A percentile compares a stretch with the other conserved stretches of the same genome.
phyloP scores from a whole-genome alignment of 1,140 invertebrate species.

The Sminthurides bifidus region DNA sequence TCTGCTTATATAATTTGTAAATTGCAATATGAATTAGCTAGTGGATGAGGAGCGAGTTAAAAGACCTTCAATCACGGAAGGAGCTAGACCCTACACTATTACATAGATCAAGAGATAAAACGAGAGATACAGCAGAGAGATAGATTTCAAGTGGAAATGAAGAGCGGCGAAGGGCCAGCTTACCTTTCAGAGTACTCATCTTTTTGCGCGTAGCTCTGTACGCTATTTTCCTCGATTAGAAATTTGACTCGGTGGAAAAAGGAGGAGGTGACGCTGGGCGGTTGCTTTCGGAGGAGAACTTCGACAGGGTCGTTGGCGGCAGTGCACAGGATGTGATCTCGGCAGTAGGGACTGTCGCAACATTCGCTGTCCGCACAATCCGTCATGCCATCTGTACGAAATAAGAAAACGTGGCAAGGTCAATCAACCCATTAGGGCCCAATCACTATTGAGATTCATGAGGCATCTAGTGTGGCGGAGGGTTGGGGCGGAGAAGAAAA shows the following conservation, averaged over 20 bases:
- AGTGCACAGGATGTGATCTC: constrained; percentile 83
- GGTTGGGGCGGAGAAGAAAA: no score
- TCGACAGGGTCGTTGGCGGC: constrained; percentile 89
- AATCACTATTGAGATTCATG: no score
- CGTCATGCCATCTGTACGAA: constrained; percentile 91
- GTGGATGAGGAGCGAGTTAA: no score
- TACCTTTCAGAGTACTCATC: constrained; percentile 97
- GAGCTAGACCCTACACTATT: constrained; percentile 7
- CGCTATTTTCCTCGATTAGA: constrained; percentile 94
- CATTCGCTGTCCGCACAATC: constrained; percentile 98
- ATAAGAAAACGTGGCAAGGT: no score
- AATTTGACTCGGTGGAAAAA: constrained; percentile 98
- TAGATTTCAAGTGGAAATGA: neutral
- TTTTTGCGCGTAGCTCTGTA: constrained; percentile 93
- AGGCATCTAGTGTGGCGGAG: no score
- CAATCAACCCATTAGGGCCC: no score
- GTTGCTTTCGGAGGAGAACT: constrained; percentile 85
- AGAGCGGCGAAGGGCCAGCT: constrained; percentile 40
- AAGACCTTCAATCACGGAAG: neutral
- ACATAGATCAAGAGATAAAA: constrained; percentile 19
- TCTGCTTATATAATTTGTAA: no score
- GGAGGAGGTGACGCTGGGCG: constrained; percentile 86
- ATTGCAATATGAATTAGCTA: no score
- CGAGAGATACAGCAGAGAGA: constrained; percentile 5
- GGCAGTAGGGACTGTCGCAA: constrained; percentile 66